Base-by-base conservation (phyloP, 2,797 vertebrate genomes). In the Danio albolineatus region DNA sequence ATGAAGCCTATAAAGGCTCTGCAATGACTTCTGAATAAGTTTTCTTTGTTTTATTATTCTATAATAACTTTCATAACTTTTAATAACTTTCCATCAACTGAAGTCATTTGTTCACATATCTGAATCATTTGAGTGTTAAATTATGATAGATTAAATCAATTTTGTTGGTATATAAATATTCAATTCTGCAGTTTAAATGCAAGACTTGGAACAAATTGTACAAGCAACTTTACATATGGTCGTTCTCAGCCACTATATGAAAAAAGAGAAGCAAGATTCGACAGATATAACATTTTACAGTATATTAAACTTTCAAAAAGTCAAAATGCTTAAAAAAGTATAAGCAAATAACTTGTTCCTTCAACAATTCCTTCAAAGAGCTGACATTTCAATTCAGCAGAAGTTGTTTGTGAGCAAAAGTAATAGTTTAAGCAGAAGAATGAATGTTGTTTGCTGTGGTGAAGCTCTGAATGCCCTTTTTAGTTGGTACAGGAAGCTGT, bases 401-500 rank as follows among this genome's bases (percentile, higher is more conserved):
- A 49, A 78, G 66, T 43, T 62, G 46, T 79, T 60, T 66, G 39
- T 19, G 14, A 61, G 57, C 54, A 74, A 73, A 54, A 62, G 48
- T n/a, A 75, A 75, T 7, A 57, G 62, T 57, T 48, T 44, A 44
- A 76, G 67, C 60, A 67, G 62, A 69, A 70, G 56, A 78, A 78
- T 70, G 65, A 61, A 49, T 65, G 59, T 64, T 75, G 36, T 75
- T 73, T 41, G 61, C 79, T 53, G 60, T 19, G 74, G 66, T 72
- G 21, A n/a, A 53, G 36, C 48, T 62, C 67, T 28, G 57, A 64
- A 36, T 54, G 66, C 76, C 64, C 61, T 60, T 78, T 85, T 82
- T 76, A 85, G 76, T 76, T 81, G 39, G 76, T 82, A 82, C 81
- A 79, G 83, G 73, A 79, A 84, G 59, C 73, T 71, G 67, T 43